Percentiles rank a stretch among this genome's conserved stretches.
Evolutionary conservation across 2,113 vertebrate genomes (phyloP).

Genomic region (Microcebus lehilahytsara): DNA sequence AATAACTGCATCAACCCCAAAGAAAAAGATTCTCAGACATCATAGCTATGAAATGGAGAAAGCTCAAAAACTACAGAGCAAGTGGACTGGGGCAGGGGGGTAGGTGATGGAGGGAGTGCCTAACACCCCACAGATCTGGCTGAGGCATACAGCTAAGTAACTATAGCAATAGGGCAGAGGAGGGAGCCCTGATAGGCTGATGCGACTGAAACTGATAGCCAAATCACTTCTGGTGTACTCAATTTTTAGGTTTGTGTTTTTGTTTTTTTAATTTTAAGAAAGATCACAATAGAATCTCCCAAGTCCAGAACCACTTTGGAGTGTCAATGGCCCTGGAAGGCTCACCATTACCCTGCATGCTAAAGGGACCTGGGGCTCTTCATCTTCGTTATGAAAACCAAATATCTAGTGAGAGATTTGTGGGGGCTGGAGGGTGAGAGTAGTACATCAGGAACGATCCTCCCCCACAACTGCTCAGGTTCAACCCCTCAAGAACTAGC

Average conservation of each 20-base stretch:
- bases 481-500: conserved; percentile 55
- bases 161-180: background rate
- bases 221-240: background rate
- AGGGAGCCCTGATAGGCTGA: background rate
- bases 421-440: background rate
- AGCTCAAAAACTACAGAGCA: background rate
- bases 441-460: conserved; percentile 26
- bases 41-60: background rate
- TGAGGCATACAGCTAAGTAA: background rate
- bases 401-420: conserved; percentile 36
- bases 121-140: background rate
- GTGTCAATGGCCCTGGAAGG: conserved; percentile 75
- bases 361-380: conserved; percentile 62
- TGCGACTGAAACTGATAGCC: background rate
- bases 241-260: background rate
- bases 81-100: background rate
- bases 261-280: background rate
- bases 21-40: background rate
- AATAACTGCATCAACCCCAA: background rate
- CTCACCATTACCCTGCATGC: conserved; percentile 74
- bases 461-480: background rate
- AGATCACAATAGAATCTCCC: conserved; percentile 24
- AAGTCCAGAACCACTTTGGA: conserved; percentile 47
- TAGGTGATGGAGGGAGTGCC: background rate
- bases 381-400: conserved; percentile 71